Conservation (phyloP, 2,888 invertebrate species). For the Neuroscelio doddi region DNA sequence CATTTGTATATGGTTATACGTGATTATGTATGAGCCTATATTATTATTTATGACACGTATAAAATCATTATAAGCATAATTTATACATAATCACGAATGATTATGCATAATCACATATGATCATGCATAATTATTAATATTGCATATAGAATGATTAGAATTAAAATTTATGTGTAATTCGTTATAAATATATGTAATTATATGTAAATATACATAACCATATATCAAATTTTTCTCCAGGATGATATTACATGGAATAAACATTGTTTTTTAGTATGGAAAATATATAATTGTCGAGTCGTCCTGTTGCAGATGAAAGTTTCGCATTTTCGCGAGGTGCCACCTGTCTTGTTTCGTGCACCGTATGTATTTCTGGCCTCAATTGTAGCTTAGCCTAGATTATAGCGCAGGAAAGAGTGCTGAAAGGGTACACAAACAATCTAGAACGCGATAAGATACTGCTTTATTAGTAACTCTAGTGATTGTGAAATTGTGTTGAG, state of each 20-base stretch:
- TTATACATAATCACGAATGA: too few species aligned
- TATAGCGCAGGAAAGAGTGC: constrained; percentile 46
- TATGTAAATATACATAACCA: too few species aligned
- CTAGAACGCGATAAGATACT: constrained; percentile 47
- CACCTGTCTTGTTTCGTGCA: constrained; percentile 43
- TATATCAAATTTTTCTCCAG: background rate
- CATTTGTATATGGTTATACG: constrained; percentile 2
- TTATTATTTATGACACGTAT: too few species aligned
- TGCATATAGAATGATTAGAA: too few species aligned
- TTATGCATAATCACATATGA: too few species aligned
- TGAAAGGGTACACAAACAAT: constrained; percentile 47
- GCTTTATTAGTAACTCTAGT: constrained; percentile 46
- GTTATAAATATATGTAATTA: too few species aligned
- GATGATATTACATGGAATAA: background rate
- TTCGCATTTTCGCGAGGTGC: constrained; percentile 32
- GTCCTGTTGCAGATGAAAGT: constrained; percentile 30
- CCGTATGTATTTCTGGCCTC: constrained; percentile 44
- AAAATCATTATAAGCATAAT: too few species aligned
- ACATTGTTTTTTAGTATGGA: background rate
- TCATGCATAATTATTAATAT: too few species aligned
- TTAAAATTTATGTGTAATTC: too few species aligned
- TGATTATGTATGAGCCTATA: too few species aligned
- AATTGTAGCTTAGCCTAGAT: constrained; percentile 47
- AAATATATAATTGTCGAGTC: constrained; percentile 7
- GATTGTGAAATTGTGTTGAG: constrained; percentile 39